Base-by-base conservation (phyloP, 2,888 invertebrate species). In the Pristionchus arcanus region DNA sequence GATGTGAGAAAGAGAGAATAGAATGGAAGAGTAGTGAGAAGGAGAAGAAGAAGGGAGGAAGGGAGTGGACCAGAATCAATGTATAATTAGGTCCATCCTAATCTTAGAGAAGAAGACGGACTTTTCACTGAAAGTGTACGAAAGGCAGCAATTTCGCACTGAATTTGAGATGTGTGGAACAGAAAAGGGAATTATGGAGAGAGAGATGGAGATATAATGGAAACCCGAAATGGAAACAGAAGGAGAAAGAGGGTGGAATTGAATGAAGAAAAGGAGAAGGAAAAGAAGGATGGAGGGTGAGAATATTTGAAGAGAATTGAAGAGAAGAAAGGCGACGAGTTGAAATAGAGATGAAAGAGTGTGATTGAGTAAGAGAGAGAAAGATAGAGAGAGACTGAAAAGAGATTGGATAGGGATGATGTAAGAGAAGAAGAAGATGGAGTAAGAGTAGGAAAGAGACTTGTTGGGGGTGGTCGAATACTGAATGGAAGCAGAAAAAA, bases 311-410 rank as follows among this genome's bases (percentile, higher is more conserved):
- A 49, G 31, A 74, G 37, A 49, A 49, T 49, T 49, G 42, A 49
- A 74, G 74, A 68, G 31, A n/a, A 28, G 28, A 28, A 74, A 74
- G 74, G 21, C 19, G 37, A 74, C 34, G 31, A 31, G 74, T 74
- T 37, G 74, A 74, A 74, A 74, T 74, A 28, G 74, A 74, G 74
- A 74, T 74, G 74, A 37, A 37, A 74, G 31, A 21, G 37, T 74
- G 74, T 74, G 74, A 74, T 74, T 34, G 74, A 74, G 74, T 34
- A 11, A 71, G 74, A 74, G 66, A 66, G 15, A 13, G 66, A 66
- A 9, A 28, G 66, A 66, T 21, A 66, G 66, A 34, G 28, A 37
- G 37, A 74, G 74, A 34, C n/a, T 68, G n/a, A n/a, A 25, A n/a
- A 21, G 63, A 68, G 37, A 74, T 37, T 74, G 74, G 11, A 74